phyloP scores from a whole-genome alignment of 1,140 invertebrate genomes.

The Neodiprion fabricii region DNA sequence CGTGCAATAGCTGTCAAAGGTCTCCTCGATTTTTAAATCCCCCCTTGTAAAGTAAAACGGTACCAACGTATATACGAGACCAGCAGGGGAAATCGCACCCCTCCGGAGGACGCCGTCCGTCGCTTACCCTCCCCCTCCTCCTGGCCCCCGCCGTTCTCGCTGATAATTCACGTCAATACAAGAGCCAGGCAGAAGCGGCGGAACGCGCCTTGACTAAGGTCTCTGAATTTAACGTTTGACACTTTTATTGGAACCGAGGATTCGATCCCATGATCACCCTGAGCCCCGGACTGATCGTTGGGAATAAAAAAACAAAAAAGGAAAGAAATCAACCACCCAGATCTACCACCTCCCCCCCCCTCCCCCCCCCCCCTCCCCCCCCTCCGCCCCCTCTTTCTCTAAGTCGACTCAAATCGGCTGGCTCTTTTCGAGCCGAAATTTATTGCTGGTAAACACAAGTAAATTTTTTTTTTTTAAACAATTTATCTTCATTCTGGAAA shows the following conservation, averaged over 20 bases:
- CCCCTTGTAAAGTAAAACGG: neutral
- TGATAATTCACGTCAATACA: slow-evolving; percentile 19
- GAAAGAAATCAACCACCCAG: slow-evolving; percentile 24
- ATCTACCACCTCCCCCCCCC: slow-evolving; percentile 20
- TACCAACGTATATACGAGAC: too few relatives aligned
- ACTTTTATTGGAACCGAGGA: slow-evolving; percentile 39
- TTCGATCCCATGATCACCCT: slow-evolving; percentile 36
- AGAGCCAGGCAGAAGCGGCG: slow-evolving; percentile 15
- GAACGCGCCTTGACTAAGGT: slow-evolving; percentile 3
- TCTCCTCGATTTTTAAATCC: slow-evolving; percentile 3
- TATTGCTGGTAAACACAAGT: too few relatives aligned
- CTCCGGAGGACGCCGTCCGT: slow-evolving; percentile 14
- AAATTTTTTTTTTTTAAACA: too few relatives aligned
- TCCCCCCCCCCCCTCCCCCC: neutral
- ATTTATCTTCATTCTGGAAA: too few relatives aligned
- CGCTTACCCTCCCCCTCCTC: neutral
- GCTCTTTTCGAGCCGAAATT: too few relatives aligned
- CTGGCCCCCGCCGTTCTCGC: slow-evolving; percentile 13
- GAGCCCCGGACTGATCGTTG: neutral
- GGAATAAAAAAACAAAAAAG: slow-evolving; percentile 23
- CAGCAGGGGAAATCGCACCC: slow-evolving; percentile 58
- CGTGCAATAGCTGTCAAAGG: slow-evolving; percentile 6
- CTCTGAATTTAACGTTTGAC: slow-evolving; percentile 35
- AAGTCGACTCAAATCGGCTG: too few relatives aligned
- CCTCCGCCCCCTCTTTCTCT: neutral